These are phyloP conservation scores for Saturnia japonica DNA, from an alignment of 2,888 invertebrate species.

Conservation along the genomic window DNA sequence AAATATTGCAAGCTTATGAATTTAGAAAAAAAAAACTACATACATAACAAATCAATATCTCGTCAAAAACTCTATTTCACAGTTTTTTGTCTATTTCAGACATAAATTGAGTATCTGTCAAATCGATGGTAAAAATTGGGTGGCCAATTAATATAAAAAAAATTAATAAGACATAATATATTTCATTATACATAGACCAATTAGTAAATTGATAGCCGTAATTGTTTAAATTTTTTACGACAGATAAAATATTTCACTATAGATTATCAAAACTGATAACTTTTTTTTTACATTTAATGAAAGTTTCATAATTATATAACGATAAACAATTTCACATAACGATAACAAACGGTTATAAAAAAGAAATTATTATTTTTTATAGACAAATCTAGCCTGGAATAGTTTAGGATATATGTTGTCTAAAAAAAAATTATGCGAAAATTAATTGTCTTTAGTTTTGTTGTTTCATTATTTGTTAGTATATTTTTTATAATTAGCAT, in stretches of 20 bases:
- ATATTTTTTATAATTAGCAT: background rate
- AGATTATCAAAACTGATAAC: conserved; percentile 14
- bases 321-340: conserved; percentile 16
- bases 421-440: conserved; percentile 7
- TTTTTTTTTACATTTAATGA: background rate
- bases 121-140: too few relatives aligned
- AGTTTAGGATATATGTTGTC: background rate
- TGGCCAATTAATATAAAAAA: too few relatives aligned
- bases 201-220: background rate
- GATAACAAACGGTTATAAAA: conserved; percentile 15
- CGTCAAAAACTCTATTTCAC: too few relatives aligned
- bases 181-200: too few relatives aligned
- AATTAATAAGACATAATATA: too few relatives aligned
- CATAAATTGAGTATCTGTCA: too few relatives aligned
- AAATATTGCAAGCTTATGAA: too few relatives aligned
- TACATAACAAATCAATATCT: too few relatives aligned
- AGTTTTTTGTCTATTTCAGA: too few relatives aligned
- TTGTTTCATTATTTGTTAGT: conserved; percentile 10
- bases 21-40: too few relatives aligned
- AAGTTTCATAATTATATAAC: background rate
- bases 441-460: conserved; percentile 2
- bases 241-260: conserved; percentile 8
- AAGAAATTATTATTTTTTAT: conserved; percentile 4
- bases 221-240: background rate
- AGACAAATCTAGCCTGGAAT: conserved; percentile 4